Base-by-base conservation (phyloP, 2,113 vertebrate species). In the Sterrhoptilus dennistouni region DNA sequence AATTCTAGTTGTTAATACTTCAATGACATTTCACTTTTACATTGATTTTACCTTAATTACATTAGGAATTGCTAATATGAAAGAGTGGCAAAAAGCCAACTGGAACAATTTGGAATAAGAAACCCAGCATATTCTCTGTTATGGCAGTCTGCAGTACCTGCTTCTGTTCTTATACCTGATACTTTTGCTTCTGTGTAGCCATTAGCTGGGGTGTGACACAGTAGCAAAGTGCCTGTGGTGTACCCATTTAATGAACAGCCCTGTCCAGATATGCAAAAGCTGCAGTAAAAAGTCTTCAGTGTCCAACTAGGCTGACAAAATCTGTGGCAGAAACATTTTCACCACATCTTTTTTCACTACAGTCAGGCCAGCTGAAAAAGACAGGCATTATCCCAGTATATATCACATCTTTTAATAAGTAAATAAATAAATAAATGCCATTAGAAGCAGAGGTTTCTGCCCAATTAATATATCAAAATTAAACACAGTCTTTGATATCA, bases 1-100 rank as follows among this genome's bases (percentile, higher is more conserved):
- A 89, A 76, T 70, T 93, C 38, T 83, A 68, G 53, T 86, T 78
- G 63, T 70, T 95, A 94, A 74, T 94, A 82, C 21, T 75, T 35
- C 63, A 77, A 29, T 86, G 81, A 63, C 60, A 61, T 96, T 91
- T 95, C 59, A 76, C 75, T 93, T 97, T 90, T 89, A 64, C 33
- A 76, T 81, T 69, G 90, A 95, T 95, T 97, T 94, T 90, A 40
- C 35, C 66, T 89, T 90, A 92, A 93, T 90, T 72, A 27, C 44
- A 31, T 89, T 90, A 87, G 64, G 78, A 91, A 84, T 72, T 84
- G 68, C 49, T 92, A 83, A 56, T 60, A 52, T 64, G 54, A 50
- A 88, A 77, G 42, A 44, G 18, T 90, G 79, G 65, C 59, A 95
- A 79, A 87, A 94, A 94, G 59, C 40, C 70, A 85, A 5, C 25